Base-by-base conservation (phyloP, 1,140 invertebrate species). In the Drosophila nasuta region DNA sequence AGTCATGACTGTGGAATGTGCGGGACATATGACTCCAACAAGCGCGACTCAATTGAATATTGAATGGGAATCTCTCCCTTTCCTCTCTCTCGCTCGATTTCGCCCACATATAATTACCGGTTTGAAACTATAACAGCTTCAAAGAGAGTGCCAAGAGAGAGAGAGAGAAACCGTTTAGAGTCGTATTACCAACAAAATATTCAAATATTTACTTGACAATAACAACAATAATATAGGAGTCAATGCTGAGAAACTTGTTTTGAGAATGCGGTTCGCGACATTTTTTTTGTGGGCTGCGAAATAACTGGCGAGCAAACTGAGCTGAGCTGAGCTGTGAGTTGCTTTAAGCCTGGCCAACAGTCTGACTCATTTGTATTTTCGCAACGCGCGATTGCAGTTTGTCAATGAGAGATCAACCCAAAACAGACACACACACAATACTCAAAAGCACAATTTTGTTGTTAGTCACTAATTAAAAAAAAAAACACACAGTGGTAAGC, bases 331-430 rank as follows among this genome's bases (percentile, higher is more conserved):
- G n/a, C 41, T 20, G 46, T 41, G 38, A 3, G n/a, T n/a, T 20
- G 46, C 51, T 52, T 52, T 52, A 46, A 45, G 60, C 46, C 62
- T 63, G 77, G 57, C 71, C 11, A 48, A 30, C 15, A 33, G 15
- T 28, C 51, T 86, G 82, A 86, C 63, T 86, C 82, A 87, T 86
- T 86, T 57, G 68, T 38, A 60, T 79, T 81, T 81, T 85, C 62
- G 82, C 82, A 79, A 73, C 71, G 58, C 43, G 48, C 51, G 51
- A 65, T 33, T 79, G 58, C 66, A 78, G 69, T 74, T 63, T 33
- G 33, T 71, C 48, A 52, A 64, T 54, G 51, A 25, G 51, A 25
- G 17, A 43, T 43, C 41, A 43, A 43, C n/a, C 41, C 3, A 43
- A 43, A 43, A 38, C 35, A 38, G 20, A 38, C 10, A 38, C 35